Conservation (phyloP, 2,888 invertebrate species). For the Metellina segmentata region DNA sequence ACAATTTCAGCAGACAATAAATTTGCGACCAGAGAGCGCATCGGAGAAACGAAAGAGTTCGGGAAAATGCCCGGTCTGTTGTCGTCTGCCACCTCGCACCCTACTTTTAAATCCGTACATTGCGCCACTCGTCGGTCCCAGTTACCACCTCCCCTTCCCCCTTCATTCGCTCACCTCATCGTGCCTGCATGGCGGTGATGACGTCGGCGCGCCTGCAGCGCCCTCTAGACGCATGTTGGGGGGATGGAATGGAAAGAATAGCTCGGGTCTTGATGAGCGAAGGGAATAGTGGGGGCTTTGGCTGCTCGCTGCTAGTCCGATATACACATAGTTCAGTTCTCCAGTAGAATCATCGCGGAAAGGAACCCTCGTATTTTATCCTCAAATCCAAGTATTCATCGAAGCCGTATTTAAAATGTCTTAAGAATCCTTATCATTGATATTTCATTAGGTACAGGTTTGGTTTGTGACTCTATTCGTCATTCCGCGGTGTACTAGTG, state of each 20-base stretch:
- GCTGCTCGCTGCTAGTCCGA: background rate
- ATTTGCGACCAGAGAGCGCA: conserved; percentile 24
- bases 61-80: conserved; percentile 69
- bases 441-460: too few relatives aligned
- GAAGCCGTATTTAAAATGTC: too few relatives aligned
- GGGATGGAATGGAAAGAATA: conserved; percentile 3
- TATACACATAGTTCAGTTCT: too few relatives aligned
- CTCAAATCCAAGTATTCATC: too few relatives aligned
- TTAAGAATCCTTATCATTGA: too few relatives aligned
- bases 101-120: conserved; percentile 76
- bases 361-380: too few relatives aligned
- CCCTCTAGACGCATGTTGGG: conserved; percentile 33
- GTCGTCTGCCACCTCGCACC: conserved; percentile 53
- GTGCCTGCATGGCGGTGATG: conserved; percentile 61
- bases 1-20: conserved; percentile 33
- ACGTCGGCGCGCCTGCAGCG: conserved; percentile 54
- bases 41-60: conserved; percentile 39
- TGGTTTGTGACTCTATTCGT: too few relatives aligned
- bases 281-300: background rate
- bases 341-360: too few relatives aligned
- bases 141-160: conserved; percentile 25
- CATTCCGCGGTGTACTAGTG: too few relatives aligned
- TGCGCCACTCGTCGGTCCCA: conserved; percentile 71
- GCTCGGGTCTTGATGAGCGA: background rate
- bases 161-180: conserved; percentile 18